These are phyloP conservation scores for Pocillopora verrucosa DNA, from an alignment of 64 coral and sea anemone species.

Conservation along the genomic window DNA sequence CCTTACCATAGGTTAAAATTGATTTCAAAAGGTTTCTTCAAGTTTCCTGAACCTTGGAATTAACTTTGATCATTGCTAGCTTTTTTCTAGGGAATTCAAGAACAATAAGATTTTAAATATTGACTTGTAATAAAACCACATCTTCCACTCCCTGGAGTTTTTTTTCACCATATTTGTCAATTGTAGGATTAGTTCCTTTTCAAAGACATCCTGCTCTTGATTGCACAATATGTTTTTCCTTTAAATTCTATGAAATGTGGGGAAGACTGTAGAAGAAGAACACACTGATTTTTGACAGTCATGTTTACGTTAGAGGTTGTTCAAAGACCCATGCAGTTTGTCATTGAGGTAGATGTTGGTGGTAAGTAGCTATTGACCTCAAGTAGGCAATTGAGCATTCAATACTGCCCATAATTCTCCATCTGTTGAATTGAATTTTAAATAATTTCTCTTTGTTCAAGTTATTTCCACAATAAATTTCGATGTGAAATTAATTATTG, in stretches of 20 bases:
- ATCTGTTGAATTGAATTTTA: not conserved
- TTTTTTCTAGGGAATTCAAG: not conserved
- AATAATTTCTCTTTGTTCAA: not conserved
- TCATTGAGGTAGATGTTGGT: conserved; percentile 33
- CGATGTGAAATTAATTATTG: not conserved
- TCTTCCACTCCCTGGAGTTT: not conserved
- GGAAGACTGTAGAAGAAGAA: not conserved
- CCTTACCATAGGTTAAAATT: not conserved
- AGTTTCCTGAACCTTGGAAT: not conserved
- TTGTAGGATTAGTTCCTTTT: not conserved
- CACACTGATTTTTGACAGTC: not conserved
- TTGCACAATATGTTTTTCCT: not conserved
- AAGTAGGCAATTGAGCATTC: not conserved
- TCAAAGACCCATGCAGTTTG: conserved; percentile 19
- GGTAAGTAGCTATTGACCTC: conserved; percentile 7
- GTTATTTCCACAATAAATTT: not conserved
- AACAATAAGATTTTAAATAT: conserved; percentile 32
- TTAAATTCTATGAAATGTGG: not conserved
- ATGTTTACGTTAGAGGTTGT: conserved; percentile 43
- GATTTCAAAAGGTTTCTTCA: not conserved
- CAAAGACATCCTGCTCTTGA: too few species aligned
- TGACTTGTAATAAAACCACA: not conserved
- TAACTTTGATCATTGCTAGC: not conserved
- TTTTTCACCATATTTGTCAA: not conserved
- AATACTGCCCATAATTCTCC: not conserved